Evolutionary conservation across 2,113 vertebrate species (phyloP).

Genomic region (Empidonax traillii): DNA sequence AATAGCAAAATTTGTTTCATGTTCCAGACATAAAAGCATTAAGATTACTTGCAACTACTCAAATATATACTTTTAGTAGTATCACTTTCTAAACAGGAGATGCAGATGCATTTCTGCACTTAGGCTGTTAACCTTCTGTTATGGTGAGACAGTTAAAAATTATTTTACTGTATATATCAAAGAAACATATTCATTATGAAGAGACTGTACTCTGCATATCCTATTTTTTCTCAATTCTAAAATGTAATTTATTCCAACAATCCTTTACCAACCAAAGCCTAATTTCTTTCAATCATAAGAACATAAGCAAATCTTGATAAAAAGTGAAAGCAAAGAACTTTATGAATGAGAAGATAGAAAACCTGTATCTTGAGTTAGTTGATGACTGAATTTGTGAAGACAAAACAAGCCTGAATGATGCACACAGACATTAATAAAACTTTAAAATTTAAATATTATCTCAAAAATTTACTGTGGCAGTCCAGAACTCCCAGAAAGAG

Average conservation of each 20-base stretch:
- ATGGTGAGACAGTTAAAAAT: background rate
- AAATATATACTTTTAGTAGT: background rate
- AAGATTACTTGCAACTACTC: background rate
- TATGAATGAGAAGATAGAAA: background rate
- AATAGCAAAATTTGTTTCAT: background rate
- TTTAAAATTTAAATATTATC: background rate
- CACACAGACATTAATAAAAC: background rate
- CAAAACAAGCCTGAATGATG: background rate
- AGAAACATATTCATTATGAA: background rate
- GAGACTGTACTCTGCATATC: background rate
- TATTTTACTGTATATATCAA: background rate
- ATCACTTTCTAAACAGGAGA: background rate
- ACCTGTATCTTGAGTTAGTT: background rate
- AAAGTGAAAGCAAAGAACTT: background rate
- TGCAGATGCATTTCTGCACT: background rate
- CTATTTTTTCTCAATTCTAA: background rate
- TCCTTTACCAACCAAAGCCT: background rate
- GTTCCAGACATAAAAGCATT: background rate
- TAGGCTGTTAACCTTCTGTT: background rate
- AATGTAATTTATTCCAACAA: background rate
- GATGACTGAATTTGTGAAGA: background rate
- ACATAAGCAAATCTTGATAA: background rate
- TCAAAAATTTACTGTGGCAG: background rate
- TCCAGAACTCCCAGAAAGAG: background rate
- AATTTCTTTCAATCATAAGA: background rate